Base-by-base conservation (phyloP, 2,797 vertebrate genomes). In the Mormyrus hasselquistii region DNA sequence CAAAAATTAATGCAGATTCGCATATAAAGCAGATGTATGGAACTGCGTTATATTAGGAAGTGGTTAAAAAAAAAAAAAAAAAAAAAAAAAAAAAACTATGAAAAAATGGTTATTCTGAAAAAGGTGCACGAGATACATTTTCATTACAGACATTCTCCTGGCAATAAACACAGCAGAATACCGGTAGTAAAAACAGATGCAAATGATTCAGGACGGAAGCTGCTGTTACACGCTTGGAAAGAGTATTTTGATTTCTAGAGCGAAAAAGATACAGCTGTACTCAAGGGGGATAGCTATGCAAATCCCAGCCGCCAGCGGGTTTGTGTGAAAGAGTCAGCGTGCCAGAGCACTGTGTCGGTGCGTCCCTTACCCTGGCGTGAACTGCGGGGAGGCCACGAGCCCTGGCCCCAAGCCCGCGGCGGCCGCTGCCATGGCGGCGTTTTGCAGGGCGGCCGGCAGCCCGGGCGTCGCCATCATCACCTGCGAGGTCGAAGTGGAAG, bases 311-410 rank as follows among this genome's bases (percentile, higher is more conserved):
- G 34, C 4, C 38, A 19, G 16, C 1, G 0, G 25, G 3, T 25
- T n/a, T 65, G 25, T 0, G 3, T 12, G 62, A 29, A 12, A 29
- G 10, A 4, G 10, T 34, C 65, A 34, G 65, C 1, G 65, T 29
- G 10, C 4, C 65, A 14, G 65, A 5, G 65, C 12, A 5, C 22
- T 0, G 25, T 14, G 5, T 16, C 1, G 34, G 14, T 0, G 69
- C 10, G 1, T 41, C 38, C 88, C 96, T 95, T 95, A 97, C 97
- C 97, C 96, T 94, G 97, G 96, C 82, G 96, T 94, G 91, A 97
- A 96, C 95, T 97, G 97, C 0, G 96, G 96, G 89, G 96, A 95
- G 79, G 96, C 95, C 95, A 97, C 96, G 91, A 97, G 94, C 92
- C 96, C 95, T 83, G 96, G 96, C 92, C 93, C 96, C 12, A 97